A percentile compares a stretch with the other conserved stretches of the same genome.
These are phyloP conservation scores for Oryctes rhinoceros DNA, from an alignment of 1,140 invertebrate species.

Conservation along the genomic window DNA sequence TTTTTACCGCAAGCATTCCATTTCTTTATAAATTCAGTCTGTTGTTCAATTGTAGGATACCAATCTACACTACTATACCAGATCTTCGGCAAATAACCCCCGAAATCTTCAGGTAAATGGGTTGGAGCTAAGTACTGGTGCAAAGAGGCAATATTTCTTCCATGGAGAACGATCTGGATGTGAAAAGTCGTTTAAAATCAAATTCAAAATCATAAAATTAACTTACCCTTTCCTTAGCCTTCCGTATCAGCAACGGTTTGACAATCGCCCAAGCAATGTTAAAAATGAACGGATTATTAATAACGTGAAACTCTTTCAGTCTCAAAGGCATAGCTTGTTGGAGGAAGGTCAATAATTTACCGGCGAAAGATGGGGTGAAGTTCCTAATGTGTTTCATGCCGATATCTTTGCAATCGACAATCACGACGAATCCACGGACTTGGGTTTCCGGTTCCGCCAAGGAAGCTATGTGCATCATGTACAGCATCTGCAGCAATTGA, in stretches of 20 bases:
- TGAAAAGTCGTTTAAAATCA: not conserved
- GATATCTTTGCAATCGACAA: conserved; percentile 80
- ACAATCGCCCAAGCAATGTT: conserved; percentile 86
- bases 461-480: conserved; percentile 76
- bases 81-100: conserved; percentile 75
- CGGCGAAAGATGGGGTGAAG: conserved; percentile 74
- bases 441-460: conserved; percentile 76
- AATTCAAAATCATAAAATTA: not conserved
- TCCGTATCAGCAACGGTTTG: conserved; percentile 84
- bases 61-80: conserved; percentile 77
- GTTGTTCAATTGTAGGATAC: conserved; percentile 70
- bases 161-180: conserved; percentile 76
- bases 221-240: conserved; percentile 76
- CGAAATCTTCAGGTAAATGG: conserved; percentile 76
- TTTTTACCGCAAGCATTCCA: conserved; percentile 69
- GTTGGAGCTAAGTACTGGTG: conserved; percentile 67
- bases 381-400: conserved; percentile 74
- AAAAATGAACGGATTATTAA: conserved; percentile 87
- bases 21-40: conserved; percentile 68
- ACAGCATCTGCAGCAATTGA: conserved; percentile 76
- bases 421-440: conserved; percentile 73
- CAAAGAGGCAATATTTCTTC: conserved; percentile 70
- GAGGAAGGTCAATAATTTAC: conserved; percentile 76
- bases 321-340: conserved; percentile 87
- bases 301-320: conserved; percentile 86